Conservation (phyloP, 2,888 invertebrate species). For the Acrobasis repandana region DNA sequence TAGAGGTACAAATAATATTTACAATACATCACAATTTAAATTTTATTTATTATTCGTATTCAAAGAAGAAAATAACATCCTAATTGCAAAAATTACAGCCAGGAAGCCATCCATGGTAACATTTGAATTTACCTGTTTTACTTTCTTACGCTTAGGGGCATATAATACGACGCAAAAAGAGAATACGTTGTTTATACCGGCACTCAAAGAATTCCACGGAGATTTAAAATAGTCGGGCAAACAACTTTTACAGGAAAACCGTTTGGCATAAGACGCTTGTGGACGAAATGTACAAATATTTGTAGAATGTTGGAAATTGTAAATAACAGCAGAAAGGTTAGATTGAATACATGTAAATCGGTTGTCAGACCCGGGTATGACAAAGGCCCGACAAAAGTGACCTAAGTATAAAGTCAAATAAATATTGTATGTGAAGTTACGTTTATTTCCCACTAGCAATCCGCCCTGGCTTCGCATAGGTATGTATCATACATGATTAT, state of each 20-base stretch:
- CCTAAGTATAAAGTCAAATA: no score
- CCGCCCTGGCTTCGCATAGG: no score
- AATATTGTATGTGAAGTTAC: no score
- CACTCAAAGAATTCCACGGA: constrained; percentile 2
- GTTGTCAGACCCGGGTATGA: no score
- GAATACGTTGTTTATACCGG: neutral
- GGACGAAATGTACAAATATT: neutral
- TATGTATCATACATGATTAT: no score
- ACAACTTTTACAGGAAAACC: neutral
- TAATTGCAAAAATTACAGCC: neutral
- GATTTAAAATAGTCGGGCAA: constrained; percentile 1
- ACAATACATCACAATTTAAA: no score
- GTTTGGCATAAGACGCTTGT: neutral
- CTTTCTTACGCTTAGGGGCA: neutral
- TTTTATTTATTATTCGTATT: no score
- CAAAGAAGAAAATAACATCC: neutral
- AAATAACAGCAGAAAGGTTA: neutral
- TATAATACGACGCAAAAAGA: neutral
- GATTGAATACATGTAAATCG: no score
- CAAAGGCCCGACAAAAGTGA: no score
- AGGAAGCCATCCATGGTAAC: neutral
- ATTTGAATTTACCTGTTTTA: neutral
- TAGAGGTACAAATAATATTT: no score
- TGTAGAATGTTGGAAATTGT: neutral
- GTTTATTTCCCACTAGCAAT: no score